Base-by-base conservation (phyloP, 2,888 invertebrate species). In the Agriopis aurantiaria region DNA sequence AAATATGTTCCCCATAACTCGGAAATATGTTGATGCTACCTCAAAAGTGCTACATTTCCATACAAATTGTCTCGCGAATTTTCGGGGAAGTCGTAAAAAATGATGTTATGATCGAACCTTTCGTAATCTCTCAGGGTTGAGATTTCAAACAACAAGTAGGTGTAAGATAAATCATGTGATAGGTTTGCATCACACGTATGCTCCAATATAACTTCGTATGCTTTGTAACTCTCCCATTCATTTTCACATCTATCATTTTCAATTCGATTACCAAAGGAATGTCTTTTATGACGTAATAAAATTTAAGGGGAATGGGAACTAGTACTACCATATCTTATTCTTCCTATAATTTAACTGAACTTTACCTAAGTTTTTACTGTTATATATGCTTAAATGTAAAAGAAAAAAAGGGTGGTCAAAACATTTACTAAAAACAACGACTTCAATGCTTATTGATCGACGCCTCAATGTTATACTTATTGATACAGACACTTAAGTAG, bases 1-100 rank as follows among this genome's bases (percentile, higher is more conserved):
- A 66, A 62, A 66, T 66, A 70, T 66, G 46, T 62, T 61, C 14
- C 49, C 58, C 63, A 58, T 59, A 63, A 67, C 59, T 63, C 52
- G 58, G 57, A 51, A 66, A 56, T 71, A 67, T 67, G 70, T 66
- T 63, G 62, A 66, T 66, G 58, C 53, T 63, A 55, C 33, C 59
- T 63, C 59, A 63, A 66, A 60, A 71, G 70, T 66, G 63, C 53
- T 63, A 70, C 41, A 71, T 71, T 71, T 59, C 63, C 70, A 71
- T 71, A 71, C 63, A 71, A 71, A 71, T 71, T 67, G 70, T 59
- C 33, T 66, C 59, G 63, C 63, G 70, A 71, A 63, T 67, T 66
- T 67, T 67, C 40, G 62, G 55, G 63, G 59, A 71, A 67, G 53
- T 63, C 66, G 63, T 71, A 71, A 71, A 71, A 66, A 71, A 59